These are phyloP conservation scores for Drosophila repleta DNA, from an alignment of 1,140 invertebrate genomes.

Conservation along the genomic window DNA sequence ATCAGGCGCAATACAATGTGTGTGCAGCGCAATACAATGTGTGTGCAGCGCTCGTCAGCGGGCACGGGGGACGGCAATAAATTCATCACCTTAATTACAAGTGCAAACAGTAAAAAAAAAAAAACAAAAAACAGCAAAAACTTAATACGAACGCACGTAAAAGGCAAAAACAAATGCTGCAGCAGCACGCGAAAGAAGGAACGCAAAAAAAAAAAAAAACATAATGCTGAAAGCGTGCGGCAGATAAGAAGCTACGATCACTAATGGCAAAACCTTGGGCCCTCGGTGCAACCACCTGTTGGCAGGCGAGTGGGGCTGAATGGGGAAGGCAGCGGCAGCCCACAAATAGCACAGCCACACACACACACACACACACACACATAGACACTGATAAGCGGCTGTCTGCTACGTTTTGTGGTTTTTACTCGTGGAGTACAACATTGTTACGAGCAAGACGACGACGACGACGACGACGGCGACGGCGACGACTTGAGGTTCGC, in stretches of 20 bases:
- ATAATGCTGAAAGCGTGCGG: conserved; percentile 58
- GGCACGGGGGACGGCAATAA: conserved; percentile 43
- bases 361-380: not conserved
- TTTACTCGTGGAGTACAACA: not conserved
- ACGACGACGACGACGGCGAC: not conserved
- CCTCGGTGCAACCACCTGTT: conserved; percentile 78
- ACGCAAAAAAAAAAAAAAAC: conserved; percentile 39
- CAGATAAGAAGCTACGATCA: conserved; percentile 67
- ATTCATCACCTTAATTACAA: conserved; percentile 80
- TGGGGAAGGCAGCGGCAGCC: conserved; percentile 11
- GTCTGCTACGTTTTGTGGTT: conserved; percentile 5
- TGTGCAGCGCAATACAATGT: conserved; percentile 9
- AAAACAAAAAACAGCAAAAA: conserved; percentile 30
- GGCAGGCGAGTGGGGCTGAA: not conserved
- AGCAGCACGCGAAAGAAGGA: conserved; percentile 36
- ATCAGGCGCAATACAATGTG: conserved; percentile 40
- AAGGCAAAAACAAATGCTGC: conserved; percentile 6
- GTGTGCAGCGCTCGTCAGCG: not conserved
- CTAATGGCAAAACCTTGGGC: conserved; percentile 69
- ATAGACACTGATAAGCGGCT: conserved; percentile 30
- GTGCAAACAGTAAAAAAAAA: conserved; percentile 54
- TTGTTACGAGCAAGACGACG: conserved; percentile 1
- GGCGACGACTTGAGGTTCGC: conserved; percentile 16
- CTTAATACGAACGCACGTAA: conserved; percentile 16
- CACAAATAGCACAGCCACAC: conserved; percentile 11